Evolutionary conservation across 2,888 invertebrate species (phyloP), one percentile per base, ranked within the genome.

Genomic region (Gisinianus flammeolus): DNA sequence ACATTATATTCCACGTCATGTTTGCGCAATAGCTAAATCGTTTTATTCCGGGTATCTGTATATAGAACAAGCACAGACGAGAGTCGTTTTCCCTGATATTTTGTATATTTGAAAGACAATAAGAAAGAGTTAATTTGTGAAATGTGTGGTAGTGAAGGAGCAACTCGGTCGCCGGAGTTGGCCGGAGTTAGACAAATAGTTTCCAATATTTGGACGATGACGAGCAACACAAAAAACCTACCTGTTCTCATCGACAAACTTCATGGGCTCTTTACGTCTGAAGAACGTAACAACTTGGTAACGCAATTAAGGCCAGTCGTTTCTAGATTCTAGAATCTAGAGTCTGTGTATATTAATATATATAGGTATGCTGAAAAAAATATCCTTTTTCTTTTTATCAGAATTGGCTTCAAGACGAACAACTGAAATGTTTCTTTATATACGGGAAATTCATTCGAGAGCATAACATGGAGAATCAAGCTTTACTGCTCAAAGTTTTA

Each of bases 181-280:
- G 30, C 31, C 19, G 71, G 56, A 16, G 22, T n/a, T 2, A 28
- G 52, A 5, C 54, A 71, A 30, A 71, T 71, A 30, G 22, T 26
- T 4, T 6, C 28, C 4, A 71, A 71, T 71, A 22, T 71, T 4
- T 71, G 58, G 71, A 30, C 54, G 26, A 28, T 71, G 71, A 71
- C 71, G 4, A 10, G 3, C 28, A 56, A 56, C n/a, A 71, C 71
- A 2, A 56, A 71, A 26, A 28, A 30, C 16, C 10, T 71, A n/a
- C n/a, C 56, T 19, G 56, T 56, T 30, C 3, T 71, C 24, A 44
- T 35, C 24, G 56, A 71, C 26, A 71, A n/a, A n/a, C 52, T 71
- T 56, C 19, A 71, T 30, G 54, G 58, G 2, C 26, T 71, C 28
- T 71, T 71, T 4, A 56, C 71, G 5, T 19, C n/a, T 12, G 71